phyloP scores from a whole-genome alignment of 2,113 vertebrate genomes.

The Patagioenas fasciata region DNA sequence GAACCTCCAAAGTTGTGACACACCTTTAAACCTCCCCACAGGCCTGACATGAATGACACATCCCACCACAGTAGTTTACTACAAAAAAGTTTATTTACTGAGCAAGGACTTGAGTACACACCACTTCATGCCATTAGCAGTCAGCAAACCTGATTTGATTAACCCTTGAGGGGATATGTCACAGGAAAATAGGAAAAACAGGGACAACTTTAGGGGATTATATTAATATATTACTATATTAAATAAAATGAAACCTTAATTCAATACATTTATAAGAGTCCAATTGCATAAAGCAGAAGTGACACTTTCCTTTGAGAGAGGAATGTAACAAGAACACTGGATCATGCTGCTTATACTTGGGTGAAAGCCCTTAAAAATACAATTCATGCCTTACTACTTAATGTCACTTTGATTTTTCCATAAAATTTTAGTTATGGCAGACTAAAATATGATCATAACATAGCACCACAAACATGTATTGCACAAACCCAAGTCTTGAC shows the following conservation, averaged over 20 bases:
- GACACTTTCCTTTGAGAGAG: neutral
- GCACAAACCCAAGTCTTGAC: neutral
- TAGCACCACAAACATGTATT: neutral
- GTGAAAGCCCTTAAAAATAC: neutral
- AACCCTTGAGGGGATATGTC: neutral
- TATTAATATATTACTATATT: neutral
- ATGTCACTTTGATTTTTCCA: neutral
- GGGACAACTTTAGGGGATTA: neutral
- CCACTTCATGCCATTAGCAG: neutral
- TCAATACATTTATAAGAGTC: neutral
- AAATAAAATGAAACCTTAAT: neutral
- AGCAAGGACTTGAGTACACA: neutral
- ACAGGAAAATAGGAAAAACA: neutral
- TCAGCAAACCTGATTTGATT: neutral
- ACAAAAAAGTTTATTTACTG: conserved; percentile 49
- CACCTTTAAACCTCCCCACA: neutral
- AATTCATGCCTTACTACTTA: neutral
- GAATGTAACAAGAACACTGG: neutral
- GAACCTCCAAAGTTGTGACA: neutral
- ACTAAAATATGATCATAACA: neutral
- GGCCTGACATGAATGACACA: neutral
- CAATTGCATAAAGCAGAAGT: neutral
- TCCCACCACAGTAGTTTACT: neutral
- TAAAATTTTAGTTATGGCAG: neutral
- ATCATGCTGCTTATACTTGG: neutral